Base-by-base conservation (phyloP, 2,797 vertebrate species). In the Neostethus bicornis region DNA sequence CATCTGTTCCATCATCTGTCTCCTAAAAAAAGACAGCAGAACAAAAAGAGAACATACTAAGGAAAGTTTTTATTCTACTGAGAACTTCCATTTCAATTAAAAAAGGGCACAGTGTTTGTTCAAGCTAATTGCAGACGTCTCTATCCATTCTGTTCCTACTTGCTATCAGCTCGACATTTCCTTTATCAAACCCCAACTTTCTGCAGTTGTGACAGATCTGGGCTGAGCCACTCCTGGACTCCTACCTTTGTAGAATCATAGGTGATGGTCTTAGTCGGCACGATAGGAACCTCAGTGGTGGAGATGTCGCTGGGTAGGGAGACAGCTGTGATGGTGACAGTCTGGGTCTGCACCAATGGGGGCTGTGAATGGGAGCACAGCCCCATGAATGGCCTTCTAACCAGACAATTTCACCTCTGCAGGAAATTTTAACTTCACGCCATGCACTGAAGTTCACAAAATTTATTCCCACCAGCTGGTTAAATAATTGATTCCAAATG, bases 271-370 rank as follows among this genome's bases (percentile, higher is more conserved):
- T 95, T 94, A 21, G 94, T 97, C 50, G 93, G 94, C 72, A 96
- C 91, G 39, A 97, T 93, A 45, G 96, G 95, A 46, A 96, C 94
- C 4, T 96, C 93, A 87, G 93, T 96, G 11, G 95, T 98, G 77
- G 94, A 90, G 77, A 95, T 92, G 87, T 95, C 93, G 13, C 92
- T 92, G 84, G 93, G 90, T 79, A 80, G 62, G 26, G 92, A 90
- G 55, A 85, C 87, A 2, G 96, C 93, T 10, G 94, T 93, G 90
- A 96, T 94, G 85, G 95, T 96, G 87, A 97, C 92, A 2, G 94
- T 95, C 83, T 96, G 94, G 19, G 95, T 97, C 93, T 97, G 94
- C 90, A 97, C 96, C 80, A 97, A 90, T 0, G 96, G 96, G 35
- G 95, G 96, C 96, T 97, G 85, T 85, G 67, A 84, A 88, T 61